Evolutionary conservation across 2,888 invertebrate genomes (phyloP), one percentile per base, ranked within the genome.

Genomic region (Papilio elwesi): DNA sequence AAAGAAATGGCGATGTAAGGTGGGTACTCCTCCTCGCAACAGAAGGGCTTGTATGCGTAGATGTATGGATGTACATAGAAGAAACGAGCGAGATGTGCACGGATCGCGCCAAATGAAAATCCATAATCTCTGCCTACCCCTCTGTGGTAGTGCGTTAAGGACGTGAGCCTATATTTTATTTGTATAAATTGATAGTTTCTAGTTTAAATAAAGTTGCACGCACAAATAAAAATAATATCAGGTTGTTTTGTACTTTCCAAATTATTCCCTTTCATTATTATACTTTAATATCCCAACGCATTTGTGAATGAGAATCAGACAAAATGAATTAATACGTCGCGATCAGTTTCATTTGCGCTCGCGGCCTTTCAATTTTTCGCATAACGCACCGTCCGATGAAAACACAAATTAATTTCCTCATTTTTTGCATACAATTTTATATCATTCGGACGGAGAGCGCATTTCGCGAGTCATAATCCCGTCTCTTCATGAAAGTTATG

Each of bases 331-430:
- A 86, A 89, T 89, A 87, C 80, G 85, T 82, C 75, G 82, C 87
- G 85, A 89, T 91, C 90, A 90, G 92, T 91, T 92, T 87, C 89
- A 93, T 92, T 93, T 89, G 87, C 85, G 85, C 84, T 74, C 83
- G 86, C 78, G 88, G 82, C 78, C 87, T 86, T 86, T 84, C 93
- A 93, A 93, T 93, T 93, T 93, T 90, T 93, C 93, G 92, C 93
- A 91, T 86, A 91, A 89, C 90, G 92, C 90, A 90, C 90, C 87
- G 82, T 84, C 89, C 91, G 88, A 92, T 92, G 92, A 89, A 92
- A 92, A 91, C 84, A 89, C 87, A 92, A 93, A 92, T 93, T 93
- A 93, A 93, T 93, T 93, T 92, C 85, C 91, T 93, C 91, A 93
- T 93, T 93, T 93, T 92, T 93, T 90, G 89, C 87, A 88, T 89